Percentiles rank a stretch among this genome's conserved stretches.
Conservation (phyloP, 37 sponge, comb jelly and placozoan species). For the Ephydatia muelleri region DNA sequence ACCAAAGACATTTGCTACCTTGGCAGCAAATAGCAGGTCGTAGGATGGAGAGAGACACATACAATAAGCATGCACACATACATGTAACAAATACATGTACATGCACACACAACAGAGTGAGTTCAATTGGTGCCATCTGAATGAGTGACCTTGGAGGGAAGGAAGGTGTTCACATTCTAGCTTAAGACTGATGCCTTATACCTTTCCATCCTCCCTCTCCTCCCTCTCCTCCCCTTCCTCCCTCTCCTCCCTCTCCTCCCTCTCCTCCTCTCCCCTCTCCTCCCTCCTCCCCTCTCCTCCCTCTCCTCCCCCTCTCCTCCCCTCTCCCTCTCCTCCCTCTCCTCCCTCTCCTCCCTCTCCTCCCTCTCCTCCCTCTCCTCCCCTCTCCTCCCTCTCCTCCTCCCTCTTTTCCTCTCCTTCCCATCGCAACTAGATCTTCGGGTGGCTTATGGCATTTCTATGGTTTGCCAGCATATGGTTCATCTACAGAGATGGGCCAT, state of each 20-base stretch:
- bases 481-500: slow-evolving; percentile 53
- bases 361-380: neutral
- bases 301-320: neutral
- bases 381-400: neutral
- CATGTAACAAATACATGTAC: too few species aligned
- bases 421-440: slow-evolving; percentile 52
- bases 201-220: neutral
- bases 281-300: neutral
- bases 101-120: too few species aligned
- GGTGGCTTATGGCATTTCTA: slow-evolving; percentile 58
- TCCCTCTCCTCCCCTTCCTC: neutral
- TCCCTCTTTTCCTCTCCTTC: neutral
- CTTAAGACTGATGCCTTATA: too few species aligned
- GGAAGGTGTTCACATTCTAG: too few species aligned
- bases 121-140: too few species aligned
- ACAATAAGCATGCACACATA: too few species aligned
- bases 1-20: too few species aligned
- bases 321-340: neutral
- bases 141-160: too few species aligned
- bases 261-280: neutral
- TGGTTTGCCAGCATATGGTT: slow-evolving; percentile 73
- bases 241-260: neutral
- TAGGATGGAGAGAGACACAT: too few species aligned
- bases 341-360: neutral
- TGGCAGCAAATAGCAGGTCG: too few species aligned